Evolutionary conservation across 2,888 invertebrate species (phyloP).

Genomic region (Abrostola triplasia): DNA sequence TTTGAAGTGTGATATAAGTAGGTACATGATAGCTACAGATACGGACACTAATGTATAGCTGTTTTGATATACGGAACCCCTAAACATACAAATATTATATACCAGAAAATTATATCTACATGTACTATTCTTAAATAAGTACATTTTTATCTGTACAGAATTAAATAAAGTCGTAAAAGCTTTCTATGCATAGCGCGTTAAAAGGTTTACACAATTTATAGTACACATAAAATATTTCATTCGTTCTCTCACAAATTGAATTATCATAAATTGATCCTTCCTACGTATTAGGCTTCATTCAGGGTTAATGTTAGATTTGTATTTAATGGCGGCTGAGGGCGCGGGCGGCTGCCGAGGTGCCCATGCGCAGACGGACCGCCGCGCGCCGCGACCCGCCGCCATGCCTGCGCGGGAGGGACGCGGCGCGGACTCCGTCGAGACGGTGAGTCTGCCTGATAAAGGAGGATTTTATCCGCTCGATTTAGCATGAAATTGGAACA

Average conservation of each 20-base stretch:
- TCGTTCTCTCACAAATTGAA: constrained; percentile 75
- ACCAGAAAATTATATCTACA: not conserved
- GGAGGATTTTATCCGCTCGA: constrained; percentile 87
- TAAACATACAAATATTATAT: not conserved
- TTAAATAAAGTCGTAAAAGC: constrained; percentile 58
- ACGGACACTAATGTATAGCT: not conserved
- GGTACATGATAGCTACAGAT: no score
- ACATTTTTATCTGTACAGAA: constrained; percentile 49
- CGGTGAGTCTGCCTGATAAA: constrained; percentile 87
- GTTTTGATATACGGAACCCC: not conserved
- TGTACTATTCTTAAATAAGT: constrained; percentile 17
- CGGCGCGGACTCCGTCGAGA: constrained; percentile 72
- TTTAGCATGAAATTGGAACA: constrained; percentile 89
- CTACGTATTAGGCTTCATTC: constrained; percentile 77
- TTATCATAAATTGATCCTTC: constrained; percentile 79
- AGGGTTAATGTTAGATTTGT: constrained; percentile 79
- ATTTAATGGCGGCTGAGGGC: constrained; percentile 74
- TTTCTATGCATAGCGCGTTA: constrained; percentile 53
- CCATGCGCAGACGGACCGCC: constrained; percentile 42
- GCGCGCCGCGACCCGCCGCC: constrained; percentile 48
- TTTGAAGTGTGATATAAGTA: no score
- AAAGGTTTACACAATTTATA: constrained; percentile 64
- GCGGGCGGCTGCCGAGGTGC: no score
- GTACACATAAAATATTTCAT: constrained; percentile 67
- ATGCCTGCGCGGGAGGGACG: constrained; percentile 41